Evolutionary conservation across 2,113 vertebrate genomes (phyloP).

Genomic region (Hucho hucho): DNA sequence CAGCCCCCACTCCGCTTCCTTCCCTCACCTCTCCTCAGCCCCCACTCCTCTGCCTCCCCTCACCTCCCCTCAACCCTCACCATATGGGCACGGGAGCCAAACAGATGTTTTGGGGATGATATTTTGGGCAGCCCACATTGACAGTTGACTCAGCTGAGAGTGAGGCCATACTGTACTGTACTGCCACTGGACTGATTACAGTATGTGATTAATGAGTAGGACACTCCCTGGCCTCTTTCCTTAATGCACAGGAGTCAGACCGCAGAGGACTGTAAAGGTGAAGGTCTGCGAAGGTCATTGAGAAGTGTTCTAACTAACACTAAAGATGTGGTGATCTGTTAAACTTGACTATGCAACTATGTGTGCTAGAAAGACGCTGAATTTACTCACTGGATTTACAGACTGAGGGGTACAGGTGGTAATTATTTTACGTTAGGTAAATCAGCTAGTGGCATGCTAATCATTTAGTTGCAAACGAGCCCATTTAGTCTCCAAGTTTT

Average conservation of each 20-base stretch:
- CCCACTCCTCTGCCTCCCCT: too few relatives aligned
- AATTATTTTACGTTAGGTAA: not conserved
- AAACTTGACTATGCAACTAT: too few relatives aligned
- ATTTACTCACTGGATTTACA: not conserved
- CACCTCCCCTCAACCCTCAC: not conserved
- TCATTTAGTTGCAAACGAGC: not conserved
- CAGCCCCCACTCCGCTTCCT: too few relatives aligned
- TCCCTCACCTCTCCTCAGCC: too few relatives aligned
- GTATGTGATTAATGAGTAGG: not conserved
- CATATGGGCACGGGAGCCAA: not conserved
- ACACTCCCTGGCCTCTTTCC: too few relatives aligned
- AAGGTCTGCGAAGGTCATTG: too few relatives aligned
- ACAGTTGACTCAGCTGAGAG: not conserved
- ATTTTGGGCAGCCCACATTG: not conserved
- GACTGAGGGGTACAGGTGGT: not conserved
- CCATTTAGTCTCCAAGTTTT: not conserved
- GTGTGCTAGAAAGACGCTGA: not conserved
- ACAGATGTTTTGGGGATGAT: conserved; percentile 2
- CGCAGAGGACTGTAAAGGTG: too few relatives aligned
- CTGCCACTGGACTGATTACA: not conserved
- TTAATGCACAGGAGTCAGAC: too few relatives aligned
- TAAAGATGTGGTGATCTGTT: too few relatives aligned
- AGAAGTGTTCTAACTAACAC: not conserved
- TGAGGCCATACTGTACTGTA: conserved; percentile 1
- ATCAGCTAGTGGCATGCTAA: not conserved